phyloP scores from a whole-genome alignment of 2,888 invertebrate species.

The Thyatira batis region DNA sequence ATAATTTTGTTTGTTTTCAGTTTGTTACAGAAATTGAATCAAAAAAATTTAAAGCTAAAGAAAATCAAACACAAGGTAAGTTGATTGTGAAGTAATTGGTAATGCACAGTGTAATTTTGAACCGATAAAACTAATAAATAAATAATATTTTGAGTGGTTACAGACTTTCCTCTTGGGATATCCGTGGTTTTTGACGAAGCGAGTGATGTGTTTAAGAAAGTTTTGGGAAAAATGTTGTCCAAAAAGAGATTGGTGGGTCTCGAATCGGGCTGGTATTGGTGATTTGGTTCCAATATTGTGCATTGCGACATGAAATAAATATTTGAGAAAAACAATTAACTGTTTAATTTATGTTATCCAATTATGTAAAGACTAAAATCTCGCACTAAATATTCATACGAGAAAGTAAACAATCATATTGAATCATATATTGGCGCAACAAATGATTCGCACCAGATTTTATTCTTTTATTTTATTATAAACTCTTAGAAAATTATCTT shows the following conservation, averaged over 20 bases:
- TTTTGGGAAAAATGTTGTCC: slow-evolving; percentile 45
- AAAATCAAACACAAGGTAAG: not conserved
- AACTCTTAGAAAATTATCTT: too few relatives aligned
- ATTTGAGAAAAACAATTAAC: too few relatives aligned
- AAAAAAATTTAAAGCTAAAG: not conserved
- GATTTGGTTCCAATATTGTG: slow-evolving; percentile 12
- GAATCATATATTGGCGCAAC: too few relatives aligned
- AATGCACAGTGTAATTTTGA: not conserved
- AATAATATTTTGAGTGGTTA: not conserved
- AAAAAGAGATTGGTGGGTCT: slow-evolving; percentile 51
- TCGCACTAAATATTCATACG: too few relatives aligned
- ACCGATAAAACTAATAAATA: not conserved
- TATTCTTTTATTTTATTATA: too few relatives aligned
- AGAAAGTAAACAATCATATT: too few relatives aligned
- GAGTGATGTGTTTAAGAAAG: slow-evolving; percentile 44
- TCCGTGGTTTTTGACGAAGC: slow-evolving; percentile 45
- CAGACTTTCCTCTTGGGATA: slow-evolving; percentile 35
- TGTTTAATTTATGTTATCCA: too few relatives aligned
- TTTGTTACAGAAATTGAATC: not conserved
- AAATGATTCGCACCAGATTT: too few relatives aligned
- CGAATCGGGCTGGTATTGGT: slow-evolving; percentile 47
- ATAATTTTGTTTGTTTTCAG: not conserved
- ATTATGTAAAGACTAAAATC: too few relatives aligned
- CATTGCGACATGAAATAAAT: too few relatives aligned
- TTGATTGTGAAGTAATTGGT: not conserved